Percentiles rank a stretch among this genome's conserved stretches.
Conservation (phyloP, 2,113 vertebrate genomes). For the Bungarus multicinctus region DNA sequence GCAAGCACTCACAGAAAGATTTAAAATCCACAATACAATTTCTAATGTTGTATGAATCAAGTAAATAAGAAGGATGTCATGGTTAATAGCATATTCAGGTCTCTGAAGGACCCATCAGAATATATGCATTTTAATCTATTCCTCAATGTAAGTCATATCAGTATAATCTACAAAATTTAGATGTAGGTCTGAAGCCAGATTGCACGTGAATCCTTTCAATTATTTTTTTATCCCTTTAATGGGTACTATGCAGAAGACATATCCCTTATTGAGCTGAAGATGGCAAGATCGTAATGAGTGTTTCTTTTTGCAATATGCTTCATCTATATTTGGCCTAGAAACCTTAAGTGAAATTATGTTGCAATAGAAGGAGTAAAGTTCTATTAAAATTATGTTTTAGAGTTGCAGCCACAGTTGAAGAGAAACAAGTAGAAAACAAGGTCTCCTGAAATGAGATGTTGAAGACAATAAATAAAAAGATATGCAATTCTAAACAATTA, state of each 20-base stretch:
- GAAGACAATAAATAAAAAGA: background rate
- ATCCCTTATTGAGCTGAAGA: background rate
- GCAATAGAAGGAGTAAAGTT: background rate
- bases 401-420: background rate
- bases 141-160: background rate
- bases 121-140: background rate
- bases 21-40: background rate
- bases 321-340: background rate
- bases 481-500: background rate
- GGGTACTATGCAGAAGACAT: background rate
- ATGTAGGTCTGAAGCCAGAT: background rate
- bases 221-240: background rate
- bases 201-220: background rate
- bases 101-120: background rate
- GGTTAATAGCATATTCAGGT: background rate
- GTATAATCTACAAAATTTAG: background rate
- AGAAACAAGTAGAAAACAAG: background rate
- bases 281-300: background rate
- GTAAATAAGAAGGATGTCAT: background rate
- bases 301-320: background rate
- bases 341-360: background rate
- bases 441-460: background rate
- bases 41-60: background rate
- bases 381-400: background rate
- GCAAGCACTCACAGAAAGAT: background rate